These are phyloP conservation scores for Chaitophorus viminalis DNA, from an alignment of 2,888 invertebrate genomes.

Conservation along the genomic window DNA sequence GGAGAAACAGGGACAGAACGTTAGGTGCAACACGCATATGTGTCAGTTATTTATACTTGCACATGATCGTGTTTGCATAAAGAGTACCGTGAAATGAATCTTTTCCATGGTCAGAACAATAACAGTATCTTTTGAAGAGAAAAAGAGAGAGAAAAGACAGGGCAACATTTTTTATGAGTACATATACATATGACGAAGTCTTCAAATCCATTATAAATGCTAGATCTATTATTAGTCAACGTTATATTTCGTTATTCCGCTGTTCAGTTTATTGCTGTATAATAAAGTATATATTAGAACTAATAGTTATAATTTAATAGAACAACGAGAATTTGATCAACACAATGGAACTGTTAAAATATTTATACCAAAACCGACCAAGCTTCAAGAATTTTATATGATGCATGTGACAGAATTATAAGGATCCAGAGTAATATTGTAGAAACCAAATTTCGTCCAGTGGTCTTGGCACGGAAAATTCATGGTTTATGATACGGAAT, in stretches of 20 bases:
- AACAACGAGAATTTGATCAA: not conserved
- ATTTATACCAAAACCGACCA: not conserved
- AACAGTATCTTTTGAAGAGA: not conserved
- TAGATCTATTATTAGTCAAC: conserved; percentile 7
- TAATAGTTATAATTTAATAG: not conserved
- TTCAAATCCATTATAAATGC: not conserved
- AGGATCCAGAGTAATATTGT: too few relatives aligned
- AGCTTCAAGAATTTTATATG: too few relatives aligned
- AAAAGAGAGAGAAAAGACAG: not conserved
- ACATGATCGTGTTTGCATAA: not conserved
- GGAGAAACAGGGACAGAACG: not conserved
- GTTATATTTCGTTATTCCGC: not conserved
- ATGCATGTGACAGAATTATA: too few relatives aligned
- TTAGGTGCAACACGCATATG: not conserved
- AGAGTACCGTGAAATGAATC: not conserved
- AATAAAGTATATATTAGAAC: not conserved
- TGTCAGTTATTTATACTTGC: conserved; percentile 9
- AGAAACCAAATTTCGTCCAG: too few relatives aligned
- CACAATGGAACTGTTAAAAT: not conserved
- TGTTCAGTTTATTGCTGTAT: not conserved
- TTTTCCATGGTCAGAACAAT: conserved; percentile 7
- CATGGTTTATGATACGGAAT: too few relatives aligned
- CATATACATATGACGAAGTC: not conserved
- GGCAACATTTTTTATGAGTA: conserved; percentile 5
- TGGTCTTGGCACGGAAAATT: too few relatives aligned